Base-by-base conservation (phyloP, 2,797 vertebrate genomes). In the Hephaestus fuliginosus region DNA sequence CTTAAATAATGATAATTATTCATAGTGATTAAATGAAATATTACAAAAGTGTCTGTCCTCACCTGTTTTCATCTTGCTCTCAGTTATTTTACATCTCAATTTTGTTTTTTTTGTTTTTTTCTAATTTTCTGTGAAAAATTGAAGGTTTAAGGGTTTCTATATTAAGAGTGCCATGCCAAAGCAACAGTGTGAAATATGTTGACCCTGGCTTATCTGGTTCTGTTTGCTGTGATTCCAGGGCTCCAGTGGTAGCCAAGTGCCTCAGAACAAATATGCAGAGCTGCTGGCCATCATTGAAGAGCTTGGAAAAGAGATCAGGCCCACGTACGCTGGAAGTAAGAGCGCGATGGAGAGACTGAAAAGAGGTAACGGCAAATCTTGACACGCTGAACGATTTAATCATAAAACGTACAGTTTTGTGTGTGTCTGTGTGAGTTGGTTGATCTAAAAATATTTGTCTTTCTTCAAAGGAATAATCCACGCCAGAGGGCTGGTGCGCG, bases 291-390 rank as follows among this genome's bases (percentile, higher is more conserved):
- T 99, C 93, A 99, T 99, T 12, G 98, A 99, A 83, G 98, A 99
- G 91, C 93, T 99, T 46, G 98, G 98, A 15, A 99, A 99, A 89
- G 98, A 99, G 95, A 99, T 99, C 92, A 95, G 98, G 90, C 98
- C 98, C 43, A 99, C 98, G 0, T 99, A 99, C 0, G 98, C 98
- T 1, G 98, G 98, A 67, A 99, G 98, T 79, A 99, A 99, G 96
- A 99, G 97, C n/a, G 98, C 98, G 1, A 99, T 99, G 98, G 98
- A 99, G 91, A 96, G 98, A 82, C 96, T 99, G 88, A 99, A 99
- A 92, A 95, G 98, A 96, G 98, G 98, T 99, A 46, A 80, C 30
- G 41, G 1, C 13, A 22, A 46, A 67, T 46, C 20, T 33, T 33
- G 30, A 48, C 11, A 13, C 25, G 5, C 7, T 30, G 41, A 63